phyloP scores from a whole-genome alignment of 2,113 vertebrate species.

The Scortum barcoo region DNA sequence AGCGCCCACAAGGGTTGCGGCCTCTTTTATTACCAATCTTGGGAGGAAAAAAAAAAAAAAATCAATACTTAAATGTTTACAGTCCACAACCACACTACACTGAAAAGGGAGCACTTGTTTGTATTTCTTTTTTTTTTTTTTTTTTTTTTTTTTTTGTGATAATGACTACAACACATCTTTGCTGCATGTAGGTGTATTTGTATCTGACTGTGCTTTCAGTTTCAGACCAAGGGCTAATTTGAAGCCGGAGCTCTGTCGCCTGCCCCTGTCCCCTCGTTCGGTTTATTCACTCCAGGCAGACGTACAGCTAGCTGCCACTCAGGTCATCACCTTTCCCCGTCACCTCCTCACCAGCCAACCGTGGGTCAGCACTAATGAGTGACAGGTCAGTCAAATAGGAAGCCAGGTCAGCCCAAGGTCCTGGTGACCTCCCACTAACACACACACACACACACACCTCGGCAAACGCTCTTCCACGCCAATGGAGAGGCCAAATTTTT shows the following conservation, averaged over 20 bases:
- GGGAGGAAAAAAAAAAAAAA: neutral
- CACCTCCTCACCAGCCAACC: slow-evolving; percentile 60
- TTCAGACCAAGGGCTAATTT: slow-evolving; percentile 10
- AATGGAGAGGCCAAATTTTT: slow-evolving; percentile 33
- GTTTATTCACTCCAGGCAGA: slow-evolving; percentile 51
- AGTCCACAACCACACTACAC: neutral
- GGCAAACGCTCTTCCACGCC: slow-evolving; percentile 3
- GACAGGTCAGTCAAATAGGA: slow-evolving; percentile 43
- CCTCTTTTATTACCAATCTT: neutral
- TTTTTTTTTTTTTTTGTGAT: neutral
- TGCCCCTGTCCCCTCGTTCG: slow-evolving; percentile 45
- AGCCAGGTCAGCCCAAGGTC: slow-evolving; percentile 59
- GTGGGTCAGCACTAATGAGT: slow-evolving; percentile 77
- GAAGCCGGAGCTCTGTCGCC: slow-evolving; percentile 36
- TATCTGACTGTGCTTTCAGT: neutral
- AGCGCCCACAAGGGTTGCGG: neutral
- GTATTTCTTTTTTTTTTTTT: neutral
- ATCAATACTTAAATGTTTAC: neutral
- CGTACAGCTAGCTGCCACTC: slow-evolving; percentile 48
- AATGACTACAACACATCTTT: neutral
- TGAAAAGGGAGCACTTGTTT: neutral
- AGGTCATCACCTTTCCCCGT: slow-evolving; percentile 56
- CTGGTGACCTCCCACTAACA: slow-evolving; percentile 31
- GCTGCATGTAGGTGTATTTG: neutral
- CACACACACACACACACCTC: slow-evolving; percentile 7